Conservation (phyloP, 2,797 vertebrate genomes). For the Malacoraja senta region DNA sequence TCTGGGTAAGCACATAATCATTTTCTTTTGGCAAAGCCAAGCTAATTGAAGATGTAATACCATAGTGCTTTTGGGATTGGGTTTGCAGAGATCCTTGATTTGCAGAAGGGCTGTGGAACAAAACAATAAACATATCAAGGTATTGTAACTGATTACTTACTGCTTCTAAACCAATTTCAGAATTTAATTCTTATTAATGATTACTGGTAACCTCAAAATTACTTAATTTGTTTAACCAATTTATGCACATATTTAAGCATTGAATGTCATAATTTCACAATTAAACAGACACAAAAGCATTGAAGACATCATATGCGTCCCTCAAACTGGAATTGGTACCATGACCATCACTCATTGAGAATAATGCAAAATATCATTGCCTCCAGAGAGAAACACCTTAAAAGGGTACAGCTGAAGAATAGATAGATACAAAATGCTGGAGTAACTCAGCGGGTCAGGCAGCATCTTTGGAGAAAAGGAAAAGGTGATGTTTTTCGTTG, state of each 20-base stretch:
- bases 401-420: neutral
- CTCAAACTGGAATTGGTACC: neutral
- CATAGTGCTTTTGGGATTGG: slow-evolving; percentile 66
- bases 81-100: slow-evolving; percentile 65
- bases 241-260: neutral
- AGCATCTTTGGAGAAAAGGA: too few relatives aligned
- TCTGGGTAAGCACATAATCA: slow-evolving; percentile 70
- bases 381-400: neutral
- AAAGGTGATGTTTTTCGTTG: too few relatives aligned
- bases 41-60: slow-evolving; percentile 82
- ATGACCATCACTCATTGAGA: neutral
- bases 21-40: slow-evolving; percentile 71
- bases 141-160: neutral
- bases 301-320: neutral
- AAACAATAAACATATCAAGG: neutral
- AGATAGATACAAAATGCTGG: too few relatives aligned
- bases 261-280: neutral
- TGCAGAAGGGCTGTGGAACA: slow-evolving; percentile 60
- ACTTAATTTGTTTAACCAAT: neutral
- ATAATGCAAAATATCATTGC: neutral
- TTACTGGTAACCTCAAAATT: neutral
- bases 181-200: neutral
- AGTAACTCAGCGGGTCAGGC: too few relatives aligned
- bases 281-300: neutral
- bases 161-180: neutral